Conservation (phyloP, 1,140 invertebrate genomes). For the Drosophila insularis region DNA sequence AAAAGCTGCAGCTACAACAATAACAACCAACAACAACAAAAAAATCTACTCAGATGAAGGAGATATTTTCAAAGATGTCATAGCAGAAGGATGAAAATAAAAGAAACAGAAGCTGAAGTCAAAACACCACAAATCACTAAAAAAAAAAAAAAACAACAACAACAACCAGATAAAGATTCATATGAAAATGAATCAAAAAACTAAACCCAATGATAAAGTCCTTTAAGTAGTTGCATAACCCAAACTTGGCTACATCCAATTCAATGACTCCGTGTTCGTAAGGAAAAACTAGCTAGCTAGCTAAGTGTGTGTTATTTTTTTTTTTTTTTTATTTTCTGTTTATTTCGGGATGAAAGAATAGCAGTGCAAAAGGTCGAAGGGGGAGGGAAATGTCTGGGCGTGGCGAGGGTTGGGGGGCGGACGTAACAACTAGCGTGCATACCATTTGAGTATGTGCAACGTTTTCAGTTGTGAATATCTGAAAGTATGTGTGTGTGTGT, state of each 20-base stretch:
- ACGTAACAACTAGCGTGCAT: constrained; percentile 74
- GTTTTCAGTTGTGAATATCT: constrained; percentile 67
- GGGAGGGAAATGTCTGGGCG: too few relatives aligned
- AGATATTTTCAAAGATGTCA: background rate
- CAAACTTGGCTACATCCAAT: constrained; percentile 67
- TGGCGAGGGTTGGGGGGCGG: background rate
- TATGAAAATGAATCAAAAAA: constrained; percentile 38
- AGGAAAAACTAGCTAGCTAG: too few relatives aligned
- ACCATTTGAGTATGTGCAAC: constrained; percentile 72
- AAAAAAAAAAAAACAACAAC: constrained; percentile 51
- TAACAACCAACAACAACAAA: too few relatives aligned
- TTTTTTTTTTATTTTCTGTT: too few relatives aligned
- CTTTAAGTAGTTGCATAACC: constrained; percentile 80
- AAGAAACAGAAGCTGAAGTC: background rate
- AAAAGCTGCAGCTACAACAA: constrained; percentile 8
- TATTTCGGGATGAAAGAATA: background rate
- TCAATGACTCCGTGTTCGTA: constrained; percentile 1
- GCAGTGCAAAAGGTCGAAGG: constrained; percentile 4
- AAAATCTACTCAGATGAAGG: too few relatives aligned
- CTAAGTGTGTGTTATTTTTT: too few relatives aligned
- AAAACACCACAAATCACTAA: constrained; percentile 56
- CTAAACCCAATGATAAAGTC: constrained; percentile 70
- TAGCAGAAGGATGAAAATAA: background rate
- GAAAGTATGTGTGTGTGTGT: constrained; percentile 11
- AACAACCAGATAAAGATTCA: background rate